Conservation (phyloP, 2,797 vertebrate species). For the Masticophis lateralis region DNA sequence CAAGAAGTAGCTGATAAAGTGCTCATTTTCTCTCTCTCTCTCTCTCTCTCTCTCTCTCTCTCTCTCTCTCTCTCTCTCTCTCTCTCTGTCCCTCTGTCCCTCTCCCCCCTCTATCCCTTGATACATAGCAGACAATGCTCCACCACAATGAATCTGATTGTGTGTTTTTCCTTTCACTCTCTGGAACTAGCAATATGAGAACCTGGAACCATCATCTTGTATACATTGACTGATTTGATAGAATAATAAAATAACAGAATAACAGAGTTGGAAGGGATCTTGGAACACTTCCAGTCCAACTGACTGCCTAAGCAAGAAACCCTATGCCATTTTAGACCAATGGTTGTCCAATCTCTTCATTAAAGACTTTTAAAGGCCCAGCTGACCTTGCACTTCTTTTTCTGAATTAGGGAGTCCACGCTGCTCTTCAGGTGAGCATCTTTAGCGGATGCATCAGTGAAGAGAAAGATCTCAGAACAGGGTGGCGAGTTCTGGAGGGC, state of each 20-base stretch:
- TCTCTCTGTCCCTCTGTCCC: too few relatives aligned
- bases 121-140: not conserved
- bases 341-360: too few relatives aligned
- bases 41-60: too few relatives aligned
- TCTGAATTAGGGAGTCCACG: constrained; percentile 77
- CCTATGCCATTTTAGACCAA: not conserved
- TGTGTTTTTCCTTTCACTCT: not conserved
- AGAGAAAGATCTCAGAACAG: constrained; percentile 85
- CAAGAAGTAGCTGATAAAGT: not conserved
- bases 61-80: not conserved
- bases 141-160: not conserved
- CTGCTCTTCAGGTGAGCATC: constrained; percentile 76
- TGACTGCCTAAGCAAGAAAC: not conserved
- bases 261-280: not conserved
- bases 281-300: not conserved
- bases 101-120: not conserved
- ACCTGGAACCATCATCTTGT: not conserved
- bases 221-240: not conserved
- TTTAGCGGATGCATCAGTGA: constrained; percentile 87
- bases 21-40: not conserved
- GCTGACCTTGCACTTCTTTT: constrained; percentile 81
- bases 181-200: not conserved
- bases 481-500: constrained; percentile 84
- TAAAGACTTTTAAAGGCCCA: too few relatives aligned
- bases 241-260: not conserved